Percentiles rank a stretch among this genome's conserved stretches.
Conservation (phyloP, 2,797 vertebrate species). For the Valencia hispanica region DNA sequence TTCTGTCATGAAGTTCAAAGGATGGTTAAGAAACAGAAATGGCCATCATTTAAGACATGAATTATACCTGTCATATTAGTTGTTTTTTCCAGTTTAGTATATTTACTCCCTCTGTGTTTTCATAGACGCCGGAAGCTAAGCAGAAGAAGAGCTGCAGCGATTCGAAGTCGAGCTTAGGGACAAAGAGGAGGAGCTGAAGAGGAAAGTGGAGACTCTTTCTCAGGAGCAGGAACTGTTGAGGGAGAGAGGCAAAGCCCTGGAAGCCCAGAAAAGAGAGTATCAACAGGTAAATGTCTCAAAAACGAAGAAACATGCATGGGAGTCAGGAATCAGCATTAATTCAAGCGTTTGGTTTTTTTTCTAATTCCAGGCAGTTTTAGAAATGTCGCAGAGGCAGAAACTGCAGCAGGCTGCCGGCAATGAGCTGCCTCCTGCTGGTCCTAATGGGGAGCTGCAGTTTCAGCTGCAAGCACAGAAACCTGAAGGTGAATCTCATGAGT, state of each 20-base stretch:
- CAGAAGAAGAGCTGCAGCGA: slow-evolving; percentile 86
- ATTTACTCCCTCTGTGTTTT: not conserved
- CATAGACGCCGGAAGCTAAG: slow-evolving; percentile 86
- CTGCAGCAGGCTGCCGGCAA: slow-evolving; percentile 72
- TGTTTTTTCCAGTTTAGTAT: not conserved
- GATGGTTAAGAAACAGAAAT: not conserved
- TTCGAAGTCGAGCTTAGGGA: slow-evolving; percentile 86
- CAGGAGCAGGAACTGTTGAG: slow-evolving; percentile 84
- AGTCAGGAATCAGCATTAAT: not conserved
- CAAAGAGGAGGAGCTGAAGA: slow-evolving; percentile 86
- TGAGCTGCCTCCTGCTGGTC: slow-evolving; percentile 70
- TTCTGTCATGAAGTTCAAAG: too few species aligned
- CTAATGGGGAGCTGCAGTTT: slow-evolving; percentile 84
- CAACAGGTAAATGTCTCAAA: slow-evolving; percentile 82
- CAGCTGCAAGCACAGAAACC: slow-evolving; percentile 67
- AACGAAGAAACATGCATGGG: not conserved
- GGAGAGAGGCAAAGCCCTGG: slow-evolving; percentile 84
- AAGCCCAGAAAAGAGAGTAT: slow-evolving; percentile 90
- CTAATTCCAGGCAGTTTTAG: slow-evolving; percentile 82
- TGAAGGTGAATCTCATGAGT: slow-evolving; percentile 50
- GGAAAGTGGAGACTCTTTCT: slow-evolving; percentile 79
- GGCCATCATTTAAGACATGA: not conserved
- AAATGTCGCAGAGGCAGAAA: slow-evolving; percentile 90
- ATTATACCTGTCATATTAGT: not conserved
- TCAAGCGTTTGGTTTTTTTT: not conserved